Percentiles rank a stretch among this genome's conserved stretches.
Evolutionary conservation across 2,888 invertebrate species (phyloP).

Genomic region (Griposia aprilina): DNA sequence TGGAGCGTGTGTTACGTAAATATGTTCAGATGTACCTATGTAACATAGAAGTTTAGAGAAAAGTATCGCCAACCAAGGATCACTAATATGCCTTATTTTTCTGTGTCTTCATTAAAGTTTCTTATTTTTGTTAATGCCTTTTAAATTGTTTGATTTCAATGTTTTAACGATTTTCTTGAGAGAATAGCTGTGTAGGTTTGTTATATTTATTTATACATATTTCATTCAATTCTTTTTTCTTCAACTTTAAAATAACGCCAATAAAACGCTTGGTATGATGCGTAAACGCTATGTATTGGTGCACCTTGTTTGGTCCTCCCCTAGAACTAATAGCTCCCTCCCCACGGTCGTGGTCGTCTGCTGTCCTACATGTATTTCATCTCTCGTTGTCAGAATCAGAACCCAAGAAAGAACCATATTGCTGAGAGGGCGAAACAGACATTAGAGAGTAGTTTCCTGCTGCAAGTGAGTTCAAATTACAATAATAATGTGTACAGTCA

Average conservation of each 20-base stretch:
- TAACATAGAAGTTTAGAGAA: constrained; percentile 4
- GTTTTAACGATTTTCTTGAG: background rate
- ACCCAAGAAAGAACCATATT: constrained; percentile 89
- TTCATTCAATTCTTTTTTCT: background rate
- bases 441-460: constrained; percentile 89
- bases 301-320: constrained; percentile 26
- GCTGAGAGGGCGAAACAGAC: constrained; percentile 90
- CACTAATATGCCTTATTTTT: constrained; percentile 14
- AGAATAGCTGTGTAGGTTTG: background rate
- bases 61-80: constrained; percentile 5
- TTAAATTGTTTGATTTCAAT: background rate
- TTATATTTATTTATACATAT: background rate
- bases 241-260: constrained; percentile 13
- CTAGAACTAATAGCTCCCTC: constrained; percentile 31
- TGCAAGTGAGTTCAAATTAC: constrained; percentile 87
- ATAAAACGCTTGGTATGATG: background rate
- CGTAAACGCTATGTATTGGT: constrained; percentile 10
- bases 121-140: background rate
- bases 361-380: constrained; percentile 82
- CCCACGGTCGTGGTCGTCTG: constrained; percentile 61
- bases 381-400: constrained; percentile 89
- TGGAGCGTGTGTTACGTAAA: constrained; percentile 4
- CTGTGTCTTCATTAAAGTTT: background rate
- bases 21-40: background rate
- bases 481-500: constrained; percentile 71